A percentile compares a stretch with the other conserved stretches of the same genome.
Evolutionary conservation across 2,113 vertebrate species (phyloP).

Genomic region (Holacanthus passer): DNA sequence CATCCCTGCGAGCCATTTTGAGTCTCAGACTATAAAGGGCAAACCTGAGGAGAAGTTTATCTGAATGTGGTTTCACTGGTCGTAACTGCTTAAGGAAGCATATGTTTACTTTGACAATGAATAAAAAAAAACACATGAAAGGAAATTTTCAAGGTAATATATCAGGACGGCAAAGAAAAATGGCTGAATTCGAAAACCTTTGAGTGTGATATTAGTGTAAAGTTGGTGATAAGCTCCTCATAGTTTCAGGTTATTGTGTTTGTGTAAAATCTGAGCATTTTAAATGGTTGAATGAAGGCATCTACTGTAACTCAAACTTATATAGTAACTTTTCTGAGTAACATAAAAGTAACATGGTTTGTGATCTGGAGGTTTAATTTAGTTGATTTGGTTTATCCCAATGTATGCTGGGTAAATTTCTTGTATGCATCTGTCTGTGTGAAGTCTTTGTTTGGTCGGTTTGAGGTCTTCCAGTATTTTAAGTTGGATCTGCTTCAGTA

Average conservation of each 20-base stretch:
- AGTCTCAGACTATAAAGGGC: conserved; percentile 14
- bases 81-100: background rate
- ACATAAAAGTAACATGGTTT: background rate
- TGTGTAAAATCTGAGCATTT: too few relatives aligned
- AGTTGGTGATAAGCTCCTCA: background rate
- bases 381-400: background rate
- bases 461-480: background rate
- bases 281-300: background rate
- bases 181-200: background rate
- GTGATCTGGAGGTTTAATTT: background rate
- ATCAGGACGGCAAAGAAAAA: background rate
- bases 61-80: background rate
- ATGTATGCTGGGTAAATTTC: background rate
- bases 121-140: background rate
- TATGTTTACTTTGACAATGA: background rate
- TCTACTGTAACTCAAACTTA: background rate
- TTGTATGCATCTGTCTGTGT: background rate
- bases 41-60: conserved; percentile 7
- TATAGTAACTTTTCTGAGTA: background rate
- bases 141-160: background rate
- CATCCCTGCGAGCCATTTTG: conserved; percentile 21
- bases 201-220: background rate
- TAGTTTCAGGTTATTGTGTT: background rate
- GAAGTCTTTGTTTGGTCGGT: conserved; percentile 32
- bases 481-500: background rate